Evolutionary conservation across 2,797 vertebrate genomes (phyloP).

Genomic region (Muraenolepis orangiensis): DNA sequence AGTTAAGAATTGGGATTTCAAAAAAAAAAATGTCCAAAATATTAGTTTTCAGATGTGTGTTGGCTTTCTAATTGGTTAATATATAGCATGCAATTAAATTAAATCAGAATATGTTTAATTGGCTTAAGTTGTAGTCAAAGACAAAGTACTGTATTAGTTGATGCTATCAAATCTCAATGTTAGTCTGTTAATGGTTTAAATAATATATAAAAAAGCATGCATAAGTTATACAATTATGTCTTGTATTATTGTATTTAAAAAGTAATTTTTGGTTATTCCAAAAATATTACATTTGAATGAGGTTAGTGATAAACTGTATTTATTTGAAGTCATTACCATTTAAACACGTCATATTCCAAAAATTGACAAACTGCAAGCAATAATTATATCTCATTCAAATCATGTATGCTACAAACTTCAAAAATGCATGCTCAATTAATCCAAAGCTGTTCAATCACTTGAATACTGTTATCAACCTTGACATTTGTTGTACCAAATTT

Average conservation of each 20-base stretch:
- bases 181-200: slow-evolving; percentile 48
- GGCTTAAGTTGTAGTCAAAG: slow-evolving; percentile 16
- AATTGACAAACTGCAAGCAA: slow-evolving; percentile 78
- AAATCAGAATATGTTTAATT: slow-evolving; percentile 24
- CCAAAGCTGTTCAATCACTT: slow-evolving; percentile 52
- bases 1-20: slow-evolving; percentile 22
- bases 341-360: slow-evolving; percentile 65
- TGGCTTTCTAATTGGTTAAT: not conserved
- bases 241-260: slow-evolving; percentile 40
- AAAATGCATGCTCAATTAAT: slow-evolving; percentile 77
- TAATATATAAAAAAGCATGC: slow-evolving; percentile 62
- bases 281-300: slow-evolving; percentile 20
- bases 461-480: slow-evolving; percentile 44
- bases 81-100: slow-evolving; percentile 52
- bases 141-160: slow-evolving; percentile 39
- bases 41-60: slow-evolving; percentile 21
- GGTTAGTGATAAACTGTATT: slow-evolving; percentile 41
- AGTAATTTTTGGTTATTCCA: slow-evolving; percentile 26
- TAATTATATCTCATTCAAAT: slow-evolving; percentile 66
- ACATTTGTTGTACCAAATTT: slow-evolving; percentile 60
- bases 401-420: slow-evolving; percentile 57
- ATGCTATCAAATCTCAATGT: slow-evolving; percentile 39
- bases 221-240: slow-evolving; percentile 42
- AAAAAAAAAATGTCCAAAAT: slow-evolving; percentile 21
- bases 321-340: slow-evolving; percentile 36